A percentile compares a stretch with the other conserved stretches of the same genome.
phyloP scores from a whole-genome alignment of 1,140 invertebrate genomes.

The Eubasilissa regina region DNA sequence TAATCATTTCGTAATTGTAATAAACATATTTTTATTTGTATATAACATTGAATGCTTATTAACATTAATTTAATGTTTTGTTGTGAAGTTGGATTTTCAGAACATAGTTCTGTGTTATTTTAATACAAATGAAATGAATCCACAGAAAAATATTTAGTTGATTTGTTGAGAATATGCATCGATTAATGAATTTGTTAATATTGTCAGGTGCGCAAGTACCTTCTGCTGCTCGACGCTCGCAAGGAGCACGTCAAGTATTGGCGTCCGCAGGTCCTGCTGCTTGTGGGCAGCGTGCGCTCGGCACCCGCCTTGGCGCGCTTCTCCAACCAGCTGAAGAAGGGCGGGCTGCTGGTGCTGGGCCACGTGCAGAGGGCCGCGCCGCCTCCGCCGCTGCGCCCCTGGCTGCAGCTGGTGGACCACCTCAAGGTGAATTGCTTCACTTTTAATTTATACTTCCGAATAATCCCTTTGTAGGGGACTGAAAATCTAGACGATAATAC shows the following conservation, averaged over 20 bases:
- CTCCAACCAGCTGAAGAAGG: slow-evolving; percentile 98
- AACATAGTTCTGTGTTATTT: no score
- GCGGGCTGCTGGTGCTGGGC: slow-evolving; percentile 95
- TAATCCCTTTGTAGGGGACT: no score
- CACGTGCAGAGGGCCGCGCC: slow-evolving; percentile 85
- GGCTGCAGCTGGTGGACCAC: slow-evolving; percentile 91
- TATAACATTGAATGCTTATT: no score
- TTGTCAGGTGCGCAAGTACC: slow-evolving; percentile 91
- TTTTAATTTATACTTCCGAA: no score
- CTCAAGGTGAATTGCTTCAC: slow-evolving; percentile 81
- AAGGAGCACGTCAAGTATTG: slow-evolving; percentile 99
- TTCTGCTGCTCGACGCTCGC: slow-evolving; percentile 94
- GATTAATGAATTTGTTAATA: not conserved
- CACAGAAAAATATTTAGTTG: no score
- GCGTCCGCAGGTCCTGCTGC: slow-evolving; percentile 96
- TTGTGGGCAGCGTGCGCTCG: slow-evolving; percentile 93
- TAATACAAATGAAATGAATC: no score
- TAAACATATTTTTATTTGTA: no score
- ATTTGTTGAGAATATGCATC: no score
- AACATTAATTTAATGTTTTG: no score
- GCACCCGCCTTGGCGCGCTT: slow-evolving; percentile 95
- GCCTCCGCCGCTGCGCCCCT: slow-evolving; percentile 83
- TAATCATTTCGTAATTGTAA: no score
- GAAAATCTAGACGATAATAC: no score
- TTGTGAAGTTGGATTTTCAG: no score